Base-by-base conservation (phyloP, 2,797 vertebrate species). In the Atherinosoma microstoma region DNA sequence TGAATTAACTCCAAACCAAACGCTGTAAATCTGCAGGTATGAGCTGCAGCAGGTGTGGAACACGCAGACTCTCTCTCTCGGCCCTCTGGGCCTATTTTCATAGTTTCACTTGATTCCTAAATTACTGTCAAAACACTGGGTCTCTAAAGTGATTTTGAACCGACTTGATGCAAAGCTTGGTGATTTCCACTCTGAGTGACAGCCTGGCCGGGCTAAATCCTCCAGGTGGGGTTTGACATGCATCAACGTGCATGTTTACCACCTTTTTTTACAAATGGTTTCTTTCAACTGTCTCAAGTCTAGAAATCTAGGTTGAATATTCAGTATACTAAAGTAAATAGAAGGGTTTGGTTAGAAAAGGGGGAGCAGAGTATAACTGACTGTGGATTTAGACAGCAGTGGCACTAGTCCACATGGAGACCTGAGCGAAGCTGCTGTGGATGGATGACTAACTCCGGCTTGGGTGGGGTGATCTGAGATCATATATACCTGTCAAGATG, bases 81-180 rank as follows among this genome's bases (percentile, higher is more conserved):
- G 76, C 70, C 59, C 56, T 2, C 71, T 72, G 47, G 64, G 69
- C 70, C 66, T 22, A 38, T 85, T 89, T 91, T 83, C 79, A 80
- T 82, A 84, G 74, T 72, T 88, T 75, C 56, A 51, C 82, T 81
- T 78, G 84, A 90, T 89, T 90, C 77, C 88, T 70, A 87, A 90
- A 91, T 91, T 85, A 88, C 87, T 40, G 38, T 40, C 13, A 38
- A 40, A 40, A 90, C 30, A 32, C 6, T 6, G 30, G 30, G 30
- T 3, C 30, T 32, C 30, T 32, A 6, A 32, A 32, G 30, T 32
- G 30, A 32, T 32, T 3, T 6, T 32, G 30, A 32, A 75, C 79
- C 67, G 69, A 76, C 73, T 85, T 84, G 89, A 85, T 78, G 72
- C 42, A 4, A 36, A 8, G 64, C 62, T 67, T 78, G 75, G 84